phyloP scores from a whole-genome alignment of 2,113 vertebrate genomes.

The Gobiocypris rarus region DNA sequence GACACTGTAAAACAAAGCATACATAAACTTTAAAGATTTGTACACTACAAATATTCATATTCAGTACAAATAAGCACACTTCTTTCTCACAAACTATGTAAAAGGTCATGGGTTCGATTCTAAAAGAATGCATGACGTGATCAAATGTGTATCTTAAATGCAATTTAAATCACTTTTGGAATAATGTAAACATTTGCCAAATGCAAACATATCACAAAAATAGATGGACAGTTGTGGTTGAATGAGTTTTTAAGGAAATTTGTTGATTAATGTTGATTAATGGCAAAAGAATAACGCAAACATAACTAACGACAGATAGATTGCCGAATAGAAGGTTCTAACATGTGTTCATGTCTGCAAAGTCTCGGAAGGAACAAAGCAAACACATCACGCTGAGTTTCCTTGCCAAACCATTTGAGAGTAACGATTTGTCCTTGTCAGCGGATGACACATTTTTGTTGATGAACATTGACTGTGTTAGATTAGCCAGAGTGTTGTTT shows the following conservation, averaged over 20 bases:
- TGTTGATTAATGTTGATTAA: not conserved
- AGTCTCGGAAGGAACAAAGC: conserved; percentile 15
- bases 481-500: conserved; percentile 29
- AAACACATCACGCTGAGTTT: conserved; percentile 18
- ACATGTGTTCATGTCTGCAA: not conserved
- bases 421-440: conserved; percentile 46
- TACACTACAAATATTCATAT: not conserved
- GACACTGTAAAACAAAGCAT: no score
- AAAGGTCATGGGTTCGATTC: not conserved
- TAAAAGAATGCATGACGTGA: not conserved
- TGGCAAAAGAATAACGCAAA: not conserved
- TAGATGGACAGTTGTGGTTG: not conserved
- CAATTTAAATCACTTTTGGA: not conserved
- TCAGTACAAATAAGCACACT: not conserved
- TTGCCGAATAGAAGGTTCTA: not conserved
- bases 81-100: not conserved
- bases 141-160: not conserved
- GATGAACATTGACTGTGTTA: conserved; percentile 45
- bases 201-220: not conserved
- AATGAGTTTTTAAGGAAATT: not conserved
- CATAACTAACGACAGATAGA: not conserved
- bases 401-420: conserved; percentile 31
- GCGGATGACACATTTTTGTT: conserved; percentile 39
- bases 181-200: not conserved
- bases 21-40: no score